Evolutionary conservation across 1,140 invertebrate genomes (phyloP).

Genomic region (Caenorhabditis elegans): DNA sequence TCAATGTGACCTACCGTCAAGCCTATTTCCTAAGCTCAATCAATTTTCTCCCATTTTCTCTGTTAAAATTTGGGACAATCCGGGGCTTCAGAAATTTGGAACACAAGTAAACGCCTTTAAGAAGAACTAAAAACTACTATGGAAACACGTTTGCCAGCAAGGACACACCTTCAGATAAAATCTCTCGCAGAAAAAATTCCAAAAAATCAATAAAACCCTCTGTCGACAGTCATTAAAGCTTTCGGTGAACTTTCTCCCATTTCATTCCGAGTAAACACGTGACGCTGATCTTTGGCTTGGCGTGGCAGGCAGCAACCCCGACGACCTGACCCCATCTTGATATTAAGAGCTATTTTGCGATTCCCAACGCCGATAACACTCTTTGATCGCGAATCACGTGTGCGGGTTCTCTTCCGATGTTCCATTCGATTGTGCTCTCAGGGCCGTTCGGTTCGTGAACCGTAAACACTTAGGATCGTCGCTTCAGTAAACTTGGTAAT

Average conservation of each 20-base stretch:
- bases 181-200: too few species aligned
- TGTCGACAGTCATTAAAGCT: not conserved
- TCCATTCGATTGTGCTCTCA: not conserved
- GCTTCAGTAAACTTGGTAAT: slow-evolving; percentile 21
- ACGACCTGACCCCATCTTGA: slow-evolving; percentile 16
- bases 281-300: not conserved
- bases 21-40: too few species aligned
- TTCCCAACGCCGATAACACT: not conserved
- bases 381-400: slow-evolving; percentile 17
- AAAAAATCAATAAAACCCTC: too few species aligned
- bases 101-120: too few species aligned
- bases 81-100: too few species aligned
- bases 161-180: too few species aligned
- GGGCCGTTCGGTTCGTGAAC: not conserved
- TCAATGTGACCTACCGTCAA: too few species aligned
- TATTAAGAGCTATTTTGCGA: not conserved
- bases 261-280: not conserved
- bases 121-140: too few species aligned
- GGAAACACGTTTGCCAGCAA: too few species aligned
- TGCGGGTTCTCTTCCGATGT: not conserved
- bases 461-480: slow-evolving; percentile 20
- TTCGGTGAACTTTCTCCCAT: not conserved
- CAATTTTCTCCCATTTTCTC: too few species aligned
- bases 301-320: not conserved
- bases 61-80: too few species aligned